These are phyloP conservation scores for Sisyra nigra DNA, from an alignment of 2,888 invertebrate species.

Conservation along the genomic window DNA sequence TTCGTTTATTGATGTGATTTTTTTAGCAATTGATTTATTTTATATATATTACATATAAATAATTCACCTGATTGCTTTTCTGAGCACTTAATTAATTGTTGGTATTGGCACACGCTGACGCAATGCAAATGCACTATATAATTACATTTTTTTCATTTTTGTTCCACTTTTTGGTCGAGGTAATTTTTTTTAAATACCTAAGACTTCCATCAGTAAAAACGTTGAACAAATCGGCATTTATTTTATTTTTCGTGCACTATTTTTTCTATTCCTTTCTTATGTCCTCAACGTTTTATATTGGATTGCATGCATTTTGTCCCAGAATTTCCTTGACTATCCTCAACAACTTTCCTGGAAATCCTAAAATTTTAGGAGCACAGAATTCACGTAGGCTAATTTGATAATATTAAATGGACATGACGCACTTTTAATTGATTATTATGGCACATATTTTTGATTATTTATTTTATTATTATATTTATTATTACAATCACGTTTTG, in stretches of 20 bases:
- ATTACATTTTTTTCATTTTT: slow-evolving; percentile 15
- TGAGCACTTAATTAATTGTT: slow-evolving; percentile 20
- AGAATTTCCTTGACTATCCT: slow-evolving; percentile 1
- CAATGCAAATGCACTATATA: slow-evolving; percentile 31
- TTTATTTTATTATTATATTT: slow-evolving; percentile 18
- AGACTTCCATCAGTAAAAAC: not conserved
- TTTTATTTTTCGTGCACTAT: not conserved
- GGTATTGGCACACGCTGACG: slow-evolving; percentile 20
- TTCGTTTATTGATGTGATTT: slow-evolving; percentile 5
- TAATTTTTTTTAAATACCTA: too few relatives aligned
- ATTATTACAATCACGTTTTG: slow-evolving; percentile 18
- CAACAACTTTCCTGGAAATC: not conserved
- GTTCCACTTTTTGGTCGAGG: slow-evolving; percentile 15
- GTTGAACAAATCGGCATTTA: not conserved
- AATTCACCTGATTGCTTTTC: slow-evolving; percentile 27
- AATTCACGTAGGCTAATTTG: slow-evolving; percentile 25
- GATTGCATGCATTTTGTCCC: slow-evolving; percentile 5
- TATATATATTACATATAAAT: slow-evolving; percentile 9
- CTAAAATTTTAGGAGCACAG: slow-evolving; percentile 25
- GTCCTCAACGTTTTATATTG: not conserved
- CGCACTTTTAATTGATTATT: slow-evolving; percentile 22
- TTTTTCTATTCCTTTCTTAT: not conserved
- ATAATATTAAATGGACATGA: slow-evolving; percentile 20
- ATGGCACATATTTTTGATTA: slow-evolving; percentile 23
- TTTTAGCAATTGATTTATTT: slow-evolving; percentile 10